Base-by-base conservation (phyloP, 2,888 invertebrate species). In the Megalurothrips usitatus region DNA sequence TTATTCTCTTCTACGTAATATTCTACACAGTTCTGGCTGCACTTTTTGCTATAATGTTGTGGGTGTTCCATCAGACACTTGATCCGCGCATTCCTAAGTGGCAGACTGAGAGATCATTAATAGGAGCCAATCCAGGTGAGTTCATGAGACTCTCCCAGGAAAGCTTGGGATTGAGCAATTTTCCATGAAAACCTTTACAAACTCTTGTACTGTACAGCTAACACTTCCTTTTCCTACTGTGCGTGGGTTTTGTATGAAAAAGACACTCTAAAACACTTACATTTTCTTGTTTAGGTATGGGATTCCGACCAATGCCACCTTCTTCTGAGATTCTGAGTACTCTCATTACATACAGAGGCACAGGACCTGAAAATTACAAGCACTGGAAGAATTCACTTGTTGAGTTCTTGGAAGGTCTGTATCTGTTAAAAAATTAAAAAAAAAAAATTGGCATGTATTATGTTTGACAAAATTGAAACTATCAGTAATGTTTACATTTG, bases 1-100 rank as follows among this genome's bases (percentile, higher is more conserved):
- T 99, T 88, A 91, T 96, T 85, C 89, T 98, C 84, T 99, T 99
- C 91, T 99, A 99, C 90, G 88, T 97, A 85, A 92, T 98, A 88
- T 99, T 98, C 91, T 99, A 98, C 90, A 91, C 94, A 84, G 92
- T 92, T 85, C 91, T 99, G 87, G 92, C 94, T 86, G 97, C 95
- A 81, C 99, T 98, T 92, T 99, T 98, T 90, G 93, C 96, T 84
- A 95, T 95, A 83, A 93, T 98, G 93, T 90, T 98, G 89, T 94
- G 96, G 84, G 93, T 98, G 86, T 99, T 99, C 91, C 96, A 96
- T 88, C 95, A 95, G 89, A 97, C 97, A 81, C 89, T 98, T 88
- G 94, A 96, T 86, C 87, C 90, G 84, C 92, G 92, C 86, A 91
- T 91, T 87, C 98, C 98, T 26, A 96, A 96, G 87, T 98, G 96